phyloP scores from a whole-genome alignment of 2,888 invertebrate species.

The Acleris laterana region DNA sequence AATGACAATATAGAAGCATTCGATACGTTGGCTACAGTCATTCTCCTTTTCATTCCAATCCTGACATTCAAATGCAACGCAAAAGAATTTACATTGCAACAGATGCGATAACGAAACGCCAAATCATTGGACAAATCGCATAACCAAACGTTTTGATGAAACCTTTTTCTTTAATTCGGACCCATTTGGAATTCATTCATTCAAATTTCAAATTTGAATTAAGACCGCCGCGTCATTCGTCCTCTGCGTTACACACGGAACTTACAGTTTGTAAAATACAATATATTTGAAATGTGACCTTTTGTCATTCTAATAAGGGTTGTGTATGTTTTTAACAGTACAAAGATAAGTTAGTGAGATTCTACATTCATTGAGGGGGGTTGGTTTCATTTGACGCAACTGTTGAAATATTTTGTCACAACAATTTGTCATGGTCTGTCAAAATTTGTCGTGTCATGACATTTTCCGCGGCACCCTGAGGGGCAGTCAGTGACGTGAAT shows the following conservation, averaged over 20 bases:
- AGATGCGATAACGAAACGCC: constrained; percentile 48
- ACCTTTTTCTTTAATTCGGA: constrained; percentile 53
- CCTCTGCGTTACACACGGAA: constrained; percentile 51
- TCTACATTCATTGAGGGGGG: constrained; percentile 57
- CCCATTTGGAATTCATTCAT: constrained; percentile 60
- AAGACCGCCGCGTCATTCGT: constrained; percentile 68
- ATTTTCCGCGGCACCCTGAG: constrained; percentile 58
- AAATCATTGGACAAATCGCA: constrained; percentile 60
- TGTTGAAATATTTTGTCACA: constrained; percentile 85
- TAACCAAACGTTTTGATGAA: constrained; percentile 47
- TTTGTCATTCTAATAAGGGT: constrained; percentile 21
- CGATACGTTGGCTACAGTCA: background rate
- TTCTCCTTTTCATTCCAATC: constrained; percentile 25
- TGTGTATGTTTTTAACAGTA: constrained; percentile 16
- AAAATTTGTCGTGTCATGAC: constrained; percentile 75
- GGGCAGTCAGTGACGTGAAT: constrained; percentile 67
- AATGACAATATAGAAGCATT: background rate
- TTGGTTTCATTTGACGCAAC: constrained; percentile 67
- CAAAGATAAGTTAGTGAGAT: constrained; percentile 41
- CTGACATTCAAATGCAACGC: constrained; percentile 29
- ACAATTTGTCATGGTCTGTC: constrained; percentile 82
- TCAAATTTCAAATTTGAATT: constrained; percentile 65
- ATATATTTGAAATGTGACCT: constrained; percentile 8
- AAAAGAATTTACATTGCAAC: constrained; percentile 42
- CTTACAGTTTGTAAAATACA: constrained; percentile 39